Base-by-base conservation (phyloP, 2,113 vertebrate genomes). In the Lota lota region DNA sequence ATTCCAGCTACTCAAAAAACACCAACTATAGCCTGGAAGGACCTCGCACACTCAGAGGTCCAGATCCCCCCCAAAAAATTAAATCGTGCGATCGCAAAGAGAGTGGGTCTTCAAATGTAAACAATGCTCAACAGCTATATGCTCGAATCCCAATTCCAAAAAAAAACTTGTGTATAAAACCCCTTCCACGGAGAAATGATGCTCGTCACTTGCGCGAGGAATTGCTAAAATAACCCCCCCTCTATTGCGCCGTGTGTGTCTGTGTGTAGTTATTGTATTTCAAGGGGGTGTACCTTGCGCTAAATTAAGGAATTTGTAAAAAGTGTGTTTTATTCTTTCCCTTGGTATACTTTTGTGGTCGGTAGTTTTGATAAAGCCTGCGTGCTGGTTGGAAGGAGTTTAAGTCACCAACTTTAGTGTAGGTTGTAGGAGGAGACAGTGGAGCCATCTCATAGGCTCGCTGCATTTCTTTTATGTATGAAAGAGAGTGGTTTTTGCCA, bases 401-500 rank as follows among this genome's bases (percentile, higher is more conserved):
- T 88, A 90, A 92, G 91, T 88, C 87, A 77, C 79, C 86, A 89
- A 91, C 88, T 92, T 94, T 93, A 78, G 88, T 85, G 85, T 85
- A 84, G 81, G 79, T 88, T 86, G 89, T 83, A 90, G 92, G 92
- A 85, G 86, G 91, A 87, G 90, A 87, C 86, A 86, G 86, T 77
- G 65, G 86, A 59, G 88, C 63, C 83, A 90, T 85, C 87, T 91
- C 93, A 95, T 94, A 94, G 95, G 95, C 91, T 94, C 88, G 33
- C 77, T 62, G 74, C 82, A 88, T 87, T 89, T 92, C 95, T 94
- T 95, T 95, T 93, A 95, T 95, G 93, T 92, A 87, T 89, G 92
- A 88, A 86, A 91, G 84, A 85, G 87, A 91, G 89, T 91, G 92
- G 92, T 92, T 87, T 90, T 79, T 87, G 75, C 89, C 84, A 81